Evolutionary conservation across 2,113 vertebrate species (phyloP), one percentile per base, ranked within the genome.

Genomic region (Chaetorhynchus papuensis): DNA sequence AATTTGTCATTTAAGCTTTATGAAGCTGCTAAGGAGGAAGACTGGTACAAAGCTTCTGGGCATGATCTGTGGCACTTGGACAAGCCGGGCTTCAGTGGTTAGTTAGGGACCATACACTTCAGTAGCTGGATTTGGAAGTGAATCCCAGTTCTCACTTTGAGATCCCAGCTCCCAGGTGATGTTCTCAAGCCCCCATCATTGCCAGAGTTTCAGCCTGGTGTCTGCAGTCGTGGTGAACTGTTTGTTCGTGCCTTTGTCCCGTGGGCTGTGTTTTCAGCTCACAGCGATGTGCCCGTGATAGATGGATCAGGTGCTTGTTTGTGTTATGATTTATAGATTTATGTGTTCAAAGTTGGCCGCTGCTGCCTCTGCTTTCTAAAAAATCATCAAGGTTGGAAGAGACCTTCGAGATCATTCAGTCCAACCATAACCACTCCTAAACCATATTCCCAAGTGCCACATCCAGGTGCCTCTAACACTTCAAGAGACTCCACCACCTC

Each of bases 151-250:
- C 81, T 69, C 27, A 4, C 6, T 60, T 47, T 60, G 27, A 60
- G 30, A 47, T 68, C 10, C 17, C 54, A 49, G 42, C 45, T 86
- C 31, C 33, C 27, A 39, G 27, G 19, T 57, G 64, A 27, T 2
- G 3, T 78, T 84, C 56, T 56, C 41, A 74, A 35, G 8, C n/a
- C 30, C 0, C 1, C n/a, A 13, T 28, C 35, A 27, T 7, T 0
- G 0, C 27, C 42, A 64, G 81, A 63, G 10, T 52, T 83, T 52
- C 61, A 65, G 41, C 53, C 71, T 60, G 35, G 21, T 17, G 33
- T 7, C 53, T 60, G 1, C n/a, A 54, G 33, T 83, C 1, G 0
- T 4, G 15, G 44, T 44, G 28, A 41, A 6, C 47, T 52, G 1
- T 54, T 75, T 76, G 8, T 41, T 54, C 35, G 50, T 5, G 18